phyloP scores from a whole-genome alignment of 2,888 invertebrate species.

The Caenorhabditis macrosperma region DNA sequence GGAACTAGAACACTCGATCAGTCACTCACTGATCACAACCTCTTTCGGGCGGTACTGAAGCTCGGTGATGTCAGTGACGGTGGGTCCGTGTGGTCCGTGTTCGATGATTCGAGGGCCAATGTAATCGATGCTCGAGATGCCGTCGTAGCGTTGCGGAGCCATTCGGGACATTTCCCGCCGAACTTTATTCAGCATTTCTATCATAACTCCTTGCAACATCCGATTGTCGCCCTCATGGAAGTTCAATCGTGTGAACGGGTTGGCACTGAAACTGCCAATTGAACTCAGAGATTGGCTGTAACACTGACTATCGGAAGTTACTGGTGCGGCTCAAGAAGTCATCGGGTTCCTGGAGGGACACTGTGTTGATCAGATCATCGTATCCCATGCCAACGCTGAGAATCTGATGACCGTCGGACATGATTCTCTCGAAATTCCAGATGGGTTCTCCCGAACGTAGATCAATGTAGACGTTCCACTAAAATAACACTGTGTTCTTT shows the following conservation, averaged over 20 bases:
- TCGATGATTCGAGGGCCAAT: slow-evolving; percentile 37
- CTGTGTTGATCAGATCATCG: slow-evolving; percentile 34
- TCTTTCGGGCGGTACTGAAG: slow-evolving; percentile 41
- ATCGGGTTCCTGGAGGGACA: neutral
- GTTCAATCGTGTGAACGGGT: neutral
- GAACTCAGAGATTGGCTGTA: neutral
- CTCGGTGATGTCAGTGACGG: slow-evolving; percentile 39
- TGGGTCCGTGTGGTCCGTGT: slow-evolving; percentile 31
- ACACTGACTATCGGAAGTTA: slow-evolving; percentile 33
- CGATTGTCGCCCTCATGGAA: slow-evolving; percentile 14
- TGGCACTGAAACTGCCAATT: slow-evolving; percentile 16
- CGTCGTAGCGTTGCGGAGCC: slow-evolving; percentile 29
- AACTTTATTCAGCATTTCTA: slow-evolving; percentile 38
- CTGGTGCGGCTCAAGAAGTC: slow-evolving; percentile 22
- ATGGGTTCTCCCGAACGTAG: slow-evolving; percentile 43
- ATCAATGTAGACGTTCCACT: slow-evolving; percentile 52
- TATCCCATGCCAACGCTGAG: slow-evolving; percentile 24
- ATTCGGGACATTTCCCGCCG: slow-evolving; percentile 27
- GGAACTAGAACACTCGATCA: too few species aligned
- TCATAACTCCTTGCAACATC: slow-evolving; percentile 30
- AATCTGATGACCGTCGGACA: slow-evolving; percentile 25
- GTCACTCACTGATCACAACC: slow-evolving; percentile 22
- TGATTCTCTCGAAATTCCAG: slow-evolving; percentile 41
- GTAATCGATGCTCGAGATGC: slow-evolving; percentile 42
- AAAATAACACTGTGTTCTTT: neutral